phyloP scores from a whole-genome alignment of 92 coral and sea anemone species.

The Porites lobata region DNA sequence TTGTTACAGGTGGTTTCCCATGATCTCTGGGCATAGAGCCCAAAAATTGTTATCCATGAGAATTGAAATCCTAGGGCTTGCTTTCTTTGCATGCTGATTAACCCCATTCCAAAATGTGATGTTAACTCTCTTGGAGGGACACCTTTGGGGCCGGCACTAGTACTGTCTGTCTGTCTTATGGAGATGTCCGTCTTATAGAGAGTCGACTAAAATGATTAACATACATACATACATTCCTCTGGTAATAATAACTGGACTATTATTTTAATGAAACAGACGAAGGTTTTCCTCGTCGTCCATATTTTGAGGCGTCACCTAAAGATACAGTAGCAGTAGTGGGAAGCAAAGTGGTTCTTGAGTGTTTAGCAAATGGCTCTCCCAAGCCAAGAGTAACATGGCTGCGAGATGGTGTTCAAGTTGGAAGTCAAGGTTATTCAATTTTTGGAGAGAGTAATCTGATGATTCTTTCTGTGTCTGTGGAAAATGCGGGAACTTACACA shows the following conservation, averaged over 20 bases:
- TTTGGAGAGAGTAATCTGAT: slow-evolving; percentile 81
- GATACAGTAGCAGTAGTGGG: slow-evolving; percentile 70
- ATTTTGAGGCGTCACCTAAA: slow-evolving; percentile 48
- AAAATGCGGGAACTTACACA: slow-evolving; percentile 86
- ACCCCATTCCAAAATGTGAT: too few relatives aligned
- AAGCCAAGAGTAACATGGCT: slow-evolving; percentile 88
- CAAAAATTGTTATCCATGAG: too few relatives aligned
- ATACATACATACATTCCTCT: not conserved
- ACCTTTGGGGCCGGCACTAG: too few relatives aligned
- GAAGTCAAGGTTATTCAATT: slow-evolving; percentile 56
- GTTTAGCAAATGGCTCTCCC: slow-evolving; percentile 83
- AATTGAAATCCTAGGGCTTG: too few relatives aligned
- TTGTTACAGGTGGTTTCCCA: too few relatives aligned
- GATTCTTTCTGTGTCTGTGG: slow-evolving; percentile 66
- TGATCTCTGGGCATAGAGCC: too few relatives aligned
- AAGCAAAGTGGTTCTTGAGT: slow-evolving; percentile 72
- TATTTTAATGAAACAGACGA: slow-evolving; percentile 31
- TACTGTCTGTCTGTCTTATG: too few relatives aligned
- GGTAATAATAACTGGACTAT: not conserved
- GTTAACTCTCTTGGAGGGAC: too few relatives aligned
- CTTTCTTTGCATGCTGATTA: too few relatives aligned
- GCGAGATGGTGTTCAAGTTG: slow-evolving; percentile 67
- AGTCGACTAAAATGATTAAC: not conserved
- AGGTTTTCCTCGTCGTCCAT: slow-evolving; percentile 61
- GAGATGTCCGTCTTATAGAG: too few relatives aligned